phyloP scores from a whole-genome alignment of 2,113 vertebrate genomes.

The Scopus umbretta region DNA sequence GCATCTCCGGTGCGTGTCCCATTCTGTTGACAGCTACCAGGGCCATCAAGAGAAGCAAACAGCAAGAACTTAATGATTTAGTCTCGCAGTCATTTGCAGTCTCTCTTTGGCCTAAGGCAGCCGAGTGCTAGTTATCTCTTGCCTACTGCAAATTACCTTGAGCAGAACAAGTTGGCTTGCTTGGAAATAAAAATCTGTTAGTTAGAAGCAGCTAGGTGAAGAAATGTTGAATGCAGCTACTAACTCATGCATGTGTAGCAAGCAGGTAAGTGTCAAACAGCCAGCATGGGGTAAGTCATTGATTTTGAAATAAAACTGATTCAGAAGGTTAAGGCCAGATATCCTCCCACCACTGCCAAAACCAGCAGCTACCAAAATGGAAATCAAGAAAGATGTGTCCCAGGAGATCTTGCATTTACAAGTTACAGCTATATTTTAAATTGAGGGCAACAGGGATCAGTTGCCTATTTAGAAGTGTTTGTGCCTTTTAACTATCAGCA shows the following conservation, averaged over 20 bases:
- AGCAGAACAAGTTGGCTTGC: background rate
- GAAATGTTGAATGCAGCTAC: background rate
- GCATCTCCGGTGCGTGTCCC: accelerated
- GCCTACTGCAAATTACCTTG: background rate
- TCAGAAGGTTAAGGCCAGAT: background rate
- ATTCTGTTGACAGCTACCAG: background rate
- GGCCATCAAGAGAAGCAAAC: background rate
- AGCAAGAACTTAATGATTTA: background rate
- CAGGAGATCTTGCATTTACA: background rate
- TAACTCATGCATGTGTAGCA: background rate
- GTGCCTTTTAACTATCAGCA: background rate
- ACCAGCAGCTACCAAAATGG: background rate
- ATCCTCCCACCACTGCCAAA: background rate
- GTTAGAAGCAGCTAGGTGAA: background rate
- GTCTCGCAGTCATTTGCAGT: background rate
- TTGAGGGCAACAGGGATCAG: constrained; percentile 23
- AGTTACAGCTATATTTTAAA: constrained; percentile 12
- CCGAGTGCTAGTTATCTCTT: background rate
- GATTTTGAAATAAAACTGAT: constrained; percentile 2
- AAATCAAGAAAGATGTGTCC: background rate
- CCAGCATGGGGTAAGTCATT: background rate
- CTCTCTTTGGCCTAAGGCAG: background rate
- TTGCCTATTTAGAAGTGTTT: background rate
- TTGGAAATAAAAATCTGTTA: background rate
- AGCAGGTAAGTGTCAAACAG: background rate